phyloP scores from a whole-genome alignment of 1,140 invertebrate species.

The Drosophila eugracilis region DNA sequence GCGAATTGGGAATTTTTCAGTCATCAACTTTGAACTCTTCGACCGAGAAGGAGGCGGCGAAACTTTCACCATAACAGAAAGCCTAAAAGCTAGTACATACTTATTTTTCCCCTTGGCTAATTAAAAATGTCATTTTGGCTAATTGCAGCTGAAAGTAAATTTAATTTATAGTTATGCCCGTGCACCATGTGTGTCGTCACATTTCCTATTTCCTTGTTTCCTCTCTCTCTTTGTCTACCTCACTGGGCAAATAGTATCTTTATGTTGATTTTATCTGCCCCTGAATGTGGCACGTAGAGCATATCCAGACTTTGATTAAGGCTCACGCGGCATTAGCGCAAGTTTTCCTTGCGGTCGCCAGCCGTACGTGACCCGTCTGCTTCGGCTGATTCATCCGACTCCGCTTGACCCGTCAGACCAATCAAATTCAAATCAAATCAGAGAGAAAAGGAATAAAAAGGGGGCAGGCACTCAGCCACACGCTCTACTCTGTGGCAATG shows the following conservation, averaged over 20 bases:
- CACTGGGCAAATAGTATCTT: slow-evolving; percentile 46
- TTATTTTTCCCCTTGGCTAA: slow-evolving; percentile 22
- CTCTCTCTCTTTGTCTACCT: slow-evolving; percentile 12
- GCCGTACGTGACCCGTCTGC: slow-evolving; percentile 52
- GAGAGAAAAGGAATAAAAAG: slow-evolving; percentile 1
- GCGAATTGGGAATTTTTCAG: slow-evolving; percentile 51
- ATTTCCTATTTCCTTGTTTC: slow-evolving; percentile 28
- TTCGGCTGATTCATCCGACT: slow-evolving; percentile 1
- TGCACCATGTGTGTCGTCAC: slow-evolving; percentile 16
- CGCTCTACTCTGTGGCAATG: slow-evolving; percentile 4
- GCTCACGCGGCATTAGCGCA: slow-evolving; percentile 44
- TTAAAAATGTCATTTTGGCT: slow-evolving; percentile 40
- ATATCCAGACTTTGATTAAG: slow-evolving; percentile 52
- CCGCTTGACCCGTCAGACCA: slow-evolving; percentile 27
- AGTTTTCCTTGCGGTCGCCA: slow-evolving; percentile 41
- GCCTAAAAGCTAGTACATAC: not conserved
- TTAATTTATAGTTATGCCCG: slow-evolving; percentile 34
- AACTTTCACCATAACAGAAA: slow-evolving; percentile 24
- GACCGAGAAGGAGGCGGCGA: not conserved
- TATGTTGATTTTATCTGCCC: slow-evolving; percentile 56
- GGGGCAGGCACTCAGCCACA: not conserved
- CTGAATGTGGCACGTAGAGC: slow-evolving; percentile 60
- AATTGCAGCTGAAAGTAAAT: slow-evolving; percentile 40
- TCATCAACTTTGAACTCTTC: slow-evolving; percentile 52
- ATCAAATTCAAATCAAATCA: slow-evolving; percentile 68